Evolutionary conservation across 2,888 invertebrate species (phyloP).

Genomic region (Microctonus hyperodae): DNA sequence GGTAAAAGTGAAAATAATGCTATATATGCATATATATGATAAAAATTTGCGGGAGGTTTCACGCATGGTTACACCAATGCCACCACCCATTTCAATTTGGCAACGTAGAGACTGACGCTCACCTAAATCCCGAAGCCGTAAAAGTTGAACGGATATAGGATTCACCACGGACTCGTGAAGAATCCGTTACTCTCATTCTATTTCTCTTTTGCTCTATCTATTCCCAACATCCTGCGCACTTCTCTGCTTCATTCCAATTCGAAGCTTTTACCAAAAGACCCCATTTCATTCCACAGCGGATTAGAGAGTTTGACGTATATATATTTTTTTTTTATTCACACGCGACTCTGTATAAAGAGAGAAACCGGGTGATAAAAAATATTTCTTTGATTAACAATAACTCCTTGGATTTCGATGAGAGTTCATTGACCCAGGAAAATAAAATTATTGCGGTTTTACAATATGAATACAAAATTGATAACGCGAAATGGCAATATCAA

Average conservation of each 20-base stretch:
- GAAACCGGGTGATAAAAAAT: not conserved
- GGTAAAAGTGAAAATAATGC: not conserved
- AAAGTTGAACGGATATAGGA: constrained; percentile 27
- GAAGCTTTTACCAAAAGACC: constrained; percentile 11
- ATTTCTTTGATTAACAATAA: not conserved
- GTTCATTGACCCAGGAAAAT: not conserved
- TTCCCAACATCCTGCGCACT: constrained; percentile 3
- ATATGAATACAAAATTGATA: not conserved
- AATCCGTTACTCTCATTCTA: constrained; percentile 8
- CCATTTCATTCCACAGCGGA: constrained; percentile 25
- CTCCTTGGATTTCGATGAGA: not conserved
- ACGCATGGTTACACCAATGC: not conserved
- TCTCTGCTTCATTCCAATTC: constrained; percentile 16
- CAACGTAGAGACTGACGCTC: constrained; percentile 9
- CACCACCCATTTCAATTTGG: constrained; percentile 22
- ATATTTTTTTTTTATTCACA: not conserved
- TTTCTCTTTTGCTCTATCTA: not conserved
- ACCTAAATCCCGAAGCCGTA: constrained; percentile 32
- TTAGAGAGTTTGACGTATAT: constrained; percentile 18
- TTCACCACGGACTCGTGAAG: constrained; percentile 13
- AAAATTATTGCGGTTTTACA: not conserved
- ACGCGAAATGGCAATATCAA: not conserved
- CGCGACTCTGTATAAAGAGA: not conserved
- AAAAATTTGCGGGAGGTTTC: constrained; percentile 2
- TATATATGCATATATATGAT: not conserved